phyloP scores from a whole-genome alignment of 2,888 invertebrate species.

The Conops quadrifasciatus region DNA sequence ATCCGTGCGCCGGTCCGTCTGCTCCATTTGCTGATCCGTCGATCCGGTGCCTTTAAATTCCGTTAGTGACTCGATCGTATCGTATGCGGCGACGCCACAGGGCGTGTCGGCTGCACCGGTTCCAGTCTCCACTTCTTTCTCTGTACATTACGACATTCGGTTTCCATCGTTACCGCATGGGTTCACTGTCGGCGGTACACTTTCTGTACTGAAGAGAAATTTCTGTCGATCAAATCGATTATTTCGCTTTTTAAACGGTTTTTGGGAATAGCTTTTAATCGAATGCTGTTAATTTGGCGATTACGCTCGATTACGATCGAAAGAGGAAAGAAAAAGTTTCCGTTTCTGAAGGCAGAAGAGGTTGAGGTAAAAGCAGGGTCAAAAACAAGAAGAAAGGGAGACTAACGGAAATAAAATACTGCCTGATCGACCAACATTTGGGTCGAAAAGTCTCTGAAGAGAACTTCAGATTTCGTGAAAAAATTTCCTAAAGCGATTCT shows the following conservation, averaged over 20 bases:
- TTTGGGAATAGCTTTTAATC: neutral
- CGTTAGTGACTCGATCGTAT: neutral
- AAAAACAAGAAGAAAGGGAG: no score
- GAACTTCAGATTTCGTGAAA: no score
- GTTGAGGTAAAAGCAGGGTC: no score
- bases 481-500: no score
- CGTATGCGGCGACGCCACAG: neutral
- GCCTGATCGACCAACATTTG: no score
- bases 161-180: neutral
- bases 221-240: neutral
- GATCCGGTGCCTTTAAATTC: neutral
- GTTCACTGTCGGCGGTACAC: neutral
- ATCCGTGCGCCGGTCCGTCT: neutral
- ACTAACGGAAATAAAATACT: no score
- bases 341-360: no score
- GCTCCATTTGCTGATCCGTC: neutral
- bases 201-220: neutral
- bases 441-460: no score
- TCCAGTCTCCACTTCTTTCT: neutral
- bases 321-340: no score
- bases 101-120: neutral
- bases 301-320: no score
- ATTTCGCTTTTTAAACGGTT: neutral
- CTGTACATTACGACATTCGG: neutral
- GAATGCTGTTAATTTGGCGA: conserved; percentile 2